Percentiles rank a stretch among this genome's conserved stretches.
phyloP scores from a whole-genome alignment of 2,797 vertebrate species.

The Falco columbarius region DNA sequence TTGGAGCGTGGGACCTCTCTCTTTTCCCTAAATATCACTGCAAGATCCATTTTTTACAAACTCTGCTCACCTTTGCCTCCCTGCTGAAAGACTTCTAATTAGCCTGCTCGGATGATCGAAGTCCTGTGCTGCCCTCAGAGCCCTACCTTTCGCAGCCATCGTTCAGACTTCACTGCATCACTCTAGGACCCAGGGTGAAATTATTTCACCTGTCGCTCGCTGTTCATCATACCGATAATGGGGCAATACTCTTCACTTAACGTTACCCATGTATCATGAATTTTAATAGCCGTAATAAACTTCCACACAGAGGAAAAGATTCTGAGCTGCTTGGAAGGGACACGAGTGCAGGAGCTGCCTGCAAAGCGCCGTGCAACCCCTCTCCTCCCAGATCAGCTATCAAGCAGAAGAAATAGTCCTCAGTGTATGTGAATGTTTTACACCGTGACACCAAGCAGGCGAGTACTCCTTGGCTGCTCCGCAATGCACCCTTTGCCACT shows the following conservation, averaged over 20 bases:
- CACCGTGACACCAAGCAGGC: not conserved
- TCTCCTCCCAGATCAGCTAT: not conserved
- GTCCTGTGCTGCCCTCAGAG: not conserved
- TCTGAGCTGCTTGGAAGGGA: not conserved
- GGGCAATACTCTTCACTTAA: not conserved
- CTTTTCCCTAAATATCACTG: not conserved
- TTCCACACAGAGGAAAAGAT: not conserved
- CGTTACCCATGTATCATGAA: not conserved
- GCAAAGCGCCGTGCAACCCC: not conserved
- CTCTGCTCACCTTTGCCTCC: not conserved
- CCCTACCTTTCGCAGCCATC: not conserved
- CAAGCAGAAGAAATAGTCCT: not conserved
- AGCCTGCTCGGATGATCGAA: not conserved
- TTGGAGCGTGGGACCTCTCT: not conserved
- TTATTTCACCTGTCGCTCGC: not conserved
- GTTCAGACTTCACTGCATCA: not conserved
- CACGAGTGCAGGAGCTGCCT: not conserved
- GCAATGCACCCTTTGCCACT: not conserved
- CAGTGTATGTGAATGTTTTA: not conserved
- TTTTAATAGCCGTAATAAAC: not conserved
- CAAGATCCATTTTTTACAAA: constrained; percentile 17
- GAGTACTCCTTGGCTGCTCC: not conserved
- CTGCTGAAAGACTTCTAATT: constrained; percentile 38
- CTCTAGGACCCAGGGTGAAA: not conserved
- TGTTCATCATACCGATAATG: not conserved